A percentile compares a stretch with the other conserved stretches of the same genome.
These are phyloP conservation scores for Neria commutata DNA, from an alignment of 2,888 invertebrate genomes.

Conservation along the genomic window DNA sequence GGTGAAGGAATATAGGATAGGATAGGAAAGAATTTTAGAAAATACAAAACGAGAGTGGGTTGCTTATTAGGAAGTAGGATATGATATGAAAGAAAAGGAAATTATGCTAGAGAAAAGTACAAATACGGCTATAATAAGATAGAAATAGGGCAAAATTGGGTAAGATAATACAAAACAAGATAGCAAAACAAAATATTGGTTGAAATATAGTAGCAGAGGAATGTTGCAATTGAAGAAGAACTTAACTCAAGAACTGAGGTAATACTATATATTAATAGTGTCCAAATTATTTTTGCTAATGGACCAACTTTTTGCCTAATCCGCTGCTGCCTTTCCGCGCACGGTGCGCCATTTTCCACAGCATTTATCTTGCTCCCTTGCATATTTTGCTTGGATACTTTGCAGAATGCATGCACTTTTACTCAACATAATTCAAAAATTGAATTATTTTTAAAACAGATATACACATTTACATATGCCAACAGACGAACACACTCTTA, in stretches of 20 bases:
- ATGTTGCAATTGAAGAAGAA: not conserved
- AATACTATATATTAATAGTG: not conserved
- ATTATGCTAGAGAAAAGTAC: not conserved
- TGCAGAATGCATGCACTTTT: conserved; percentile 1
- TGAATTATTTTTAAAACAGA: conserved; percentile 22
- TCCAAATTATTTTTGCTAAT: not conserved
- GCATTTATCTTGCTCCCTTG: conserved; percentile 9
- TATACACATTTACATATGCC: not conserved
- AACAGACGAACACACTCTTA: not conserved
- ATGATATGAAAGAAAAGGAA: not conserved
- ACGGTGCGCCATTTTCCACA: not conserved
- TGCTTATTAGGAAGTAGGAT: too few relatives aligned
- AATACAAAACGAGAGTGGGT: too few relatives aligned
- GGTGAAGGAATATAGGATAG: too few relatives aligned
- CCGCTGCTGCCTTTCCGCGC: not conserved
- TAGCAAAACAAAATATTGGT: too few relatives aligned
- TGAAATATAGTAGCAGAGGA: not conserved
- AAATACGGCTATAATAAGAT: not conserved
- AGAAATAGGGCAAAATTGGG: not conserved
- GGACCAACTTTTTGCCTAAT: not conserved
- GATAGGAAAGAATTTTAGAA: too few relatives aligned
- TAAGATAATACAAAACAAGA: not conserved
- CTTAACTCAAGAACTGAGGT: not conserved
- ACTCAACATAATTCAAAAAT: conserved; percentile 19
- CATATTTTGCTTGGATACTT: conserved; percentile 2